These are phyloP conservation scores for Chrysolina americana DNA, from an alignment of 2,888 invertebrate genomes.

Conservation along the genomic window DNA sequence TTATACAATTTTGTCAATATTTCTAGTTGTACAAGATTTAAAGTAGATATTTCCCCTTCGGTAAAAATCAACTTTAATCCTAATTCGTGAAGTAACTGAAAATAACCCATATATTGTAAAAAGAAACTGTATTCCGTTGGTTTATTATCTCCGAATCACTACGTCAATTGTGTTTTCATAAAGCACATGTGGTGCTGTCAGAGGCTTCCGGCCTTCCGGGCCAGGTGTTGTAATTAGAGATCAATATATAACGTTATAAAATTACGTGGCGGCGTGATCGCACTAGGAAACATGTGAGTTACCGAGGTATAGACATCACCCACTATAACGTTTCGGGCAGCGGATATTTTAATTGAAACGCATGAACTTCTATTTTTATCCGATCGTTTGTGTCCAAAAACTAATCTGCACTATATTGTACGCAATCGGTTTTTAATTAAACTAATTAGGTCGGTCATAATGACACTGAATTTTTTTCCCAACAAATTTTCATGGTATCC, in stretches of 20 bases:
- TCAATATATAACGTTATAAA: constrained; percentile 50
- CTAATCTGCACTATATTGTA: background rate
- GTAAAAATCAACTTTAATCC: background rate
- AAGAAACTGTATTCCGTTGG: background rate
- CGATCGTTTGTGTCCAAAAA: background rate
- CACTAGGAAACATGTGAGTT: constrained; percentile 8
- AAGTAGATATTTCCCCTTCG: no score
- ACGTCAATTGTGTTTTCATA: constrained; percentile 29
- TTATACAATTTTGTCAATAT: no score
- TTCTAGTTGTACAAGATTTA: no score
- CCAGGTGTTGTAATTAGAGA: constrained; percentile 55
- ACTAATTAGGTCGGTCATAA: background rate
- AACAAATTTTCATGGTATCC: no score
- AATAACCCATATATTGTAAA: background rate
- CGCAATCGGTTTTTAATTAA: background rate
- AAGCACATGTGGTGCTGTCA: constrained; percentile 39
- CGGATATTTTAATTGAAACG: background rate
- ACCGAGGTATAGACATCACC: background rate
- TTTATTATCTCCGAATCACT: background rate
- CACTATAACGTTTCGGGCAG: background rate
- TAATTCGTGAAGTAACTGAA: background rate
- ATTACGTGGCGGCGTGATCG: constrained; percentile 37
- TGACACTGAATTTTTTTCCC: no score
- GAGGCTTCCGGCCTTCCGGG: constrained; percentile 36
- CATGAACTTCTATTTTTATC: background rate